Conservation (phyloP, 1,140 invertebrate species). For the Popillia japonica region DNA sequence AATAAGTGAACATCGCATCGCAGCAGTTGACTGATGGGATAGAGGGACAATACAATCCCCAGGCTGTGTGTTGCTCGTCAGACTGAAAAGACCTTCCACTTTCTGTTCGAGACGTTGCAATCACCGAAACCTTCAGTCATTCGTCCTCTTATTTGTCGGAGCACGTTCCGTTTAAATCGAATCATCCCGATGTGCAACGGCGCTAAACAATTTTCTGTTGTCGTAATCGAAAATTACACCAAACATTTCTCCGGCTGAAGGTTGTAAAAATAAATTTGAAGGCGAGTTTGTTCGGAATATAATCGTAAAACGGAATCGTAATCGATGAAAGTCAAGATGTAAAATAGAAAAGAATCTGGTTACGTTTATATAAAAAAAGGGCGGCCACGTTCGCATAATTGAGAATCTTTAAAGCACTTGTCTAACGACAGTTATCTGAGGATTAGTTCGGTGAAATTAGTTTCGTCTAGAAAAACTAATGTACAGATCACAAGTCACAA, state of each 20-base stretch:
- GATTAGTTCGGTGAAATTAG: too few species aligned
- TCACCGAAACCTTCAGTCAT: constrained; percentile 21
- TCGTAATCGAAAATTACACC: neutral
- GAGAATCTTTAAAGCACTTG: too few species aligned
- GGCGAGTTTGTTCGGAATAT: neutral
- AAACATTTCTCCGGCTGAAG: constrained; percentile 1
- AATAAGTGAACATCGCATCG: neutral
- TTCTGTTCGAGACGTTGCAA: constrained; percentile 8
- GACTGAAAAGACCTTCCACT: neutral
- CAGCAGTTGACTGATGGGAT: neutral
- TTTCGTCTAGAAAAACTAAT: too few species aligned
- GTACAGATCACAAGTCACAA: too few species aligned
- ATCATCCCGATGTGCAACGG: constrained; percentile 23
- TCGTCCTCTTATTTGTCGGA: constrained; percentile 11
- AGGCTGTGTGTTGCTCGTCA: neutral
- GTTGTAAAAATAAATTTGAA: neutral
- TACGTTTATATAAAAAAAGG: too few species aligned
- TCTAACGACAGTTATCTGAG: too few species aligned
- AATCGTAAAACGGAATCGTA: neutral
- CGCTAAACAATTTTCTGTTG: constrained; percentile 1
- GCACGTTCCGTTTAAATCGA: constrained; percentile 21
- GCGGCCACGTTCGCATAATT: too few species aligned
- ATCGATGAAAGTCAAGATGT: neutral
- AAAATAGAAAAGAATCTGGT: too few species aligned
- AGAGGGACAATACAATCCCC: constrained; percentile 10